Base-by-base conservation (phyloP, 1,140 invertebrate genomes). In the Calliphora vicina region DNA sequence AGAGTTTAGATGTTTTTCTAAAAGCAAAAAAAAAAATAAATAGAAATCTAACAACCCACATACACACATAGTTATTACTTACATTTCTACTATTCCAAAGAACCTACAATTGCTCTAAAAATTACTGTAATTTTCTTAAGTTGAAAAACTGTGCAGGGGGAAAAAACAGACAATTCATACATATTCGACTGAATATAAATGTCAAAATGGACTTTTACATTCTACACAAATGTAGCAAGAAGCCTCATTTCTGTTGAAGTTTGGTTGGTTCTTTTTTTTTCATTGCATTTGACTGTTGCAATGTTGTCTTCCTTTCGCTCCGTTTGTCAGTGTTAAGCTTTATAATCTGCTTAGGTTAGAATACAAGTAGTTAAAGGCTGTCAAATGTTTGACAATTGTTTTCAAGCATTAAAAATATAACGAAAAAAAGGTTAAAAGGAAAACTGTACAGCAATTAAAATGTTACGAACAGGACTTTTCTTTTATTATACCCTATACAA, bases 131-230 rank as follows among this genome's bases (percentile, higher is more conserved):
- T 67, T 67, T 67, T 67, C 61, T 67, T 67, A 67, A 67, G 61
- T 67, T 23, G 0, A 23, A 23, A 67, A 6, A 67, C 0, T 17
- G 17, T 74, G 72, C 2, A 29, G 29, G 4, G 26, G 2, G 15
- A 67, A 20, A 67, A 67, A 67, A 67, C 45, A 57, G 45, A 57
- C 50, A 57, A 57, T 57, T 57, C 5, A 6, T 57, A 15, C n/a
- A n/a, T 57, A n/a, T 57, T 13, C 50, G 4, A 57, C 15, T n/a
- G 50, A 67, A 67, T 67, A 67, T 25, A 67, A 67, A 78, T 43
- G 74, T 43, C 74, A 78, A 43, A 42, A 42, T 78, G 74, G 74
- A 78, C 74, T 43, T 78, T 78, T 78, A 78, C 74, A 13, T 78
- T 78, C 74, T 5, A 12, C 9, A 23, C 25, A 67, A 23, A 17